Conservation (phyloP, 2,888 invertebrate genomes). For the Antitype chi region DNA sequence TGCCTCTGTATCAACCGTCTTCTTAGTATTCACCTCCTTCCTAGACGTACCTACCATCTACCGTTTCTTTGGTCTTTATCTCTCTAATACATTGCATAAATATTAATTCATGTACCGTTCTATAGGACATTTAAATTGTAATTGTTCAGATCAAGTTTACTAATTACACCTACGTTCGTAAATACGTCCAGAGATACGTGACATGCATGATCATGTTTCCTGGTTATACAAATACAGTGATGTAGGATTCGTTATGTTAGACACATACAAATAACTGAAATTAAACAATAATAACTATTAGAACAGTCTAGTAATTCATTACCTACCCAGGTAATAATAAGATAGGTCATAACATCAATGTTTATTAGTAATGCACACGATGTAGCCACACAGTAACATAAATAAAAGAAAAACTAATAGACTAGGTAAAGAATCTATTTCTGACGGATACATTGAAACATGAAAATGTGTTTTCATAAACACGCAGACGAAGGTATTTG, state of each 20-base stretch:
- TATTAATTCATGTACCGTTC: not conserved
- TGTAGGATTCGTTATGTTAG: not conserved
- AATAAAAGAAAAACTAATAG: constrained; percentile 16
- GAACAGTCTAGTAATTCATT: not conserved
- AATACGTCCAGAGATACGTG: constrained; percentile 8
- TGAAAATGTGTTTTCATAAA: constrained; percentile 55
- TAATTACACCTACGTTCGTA: constrained; percentile 11
- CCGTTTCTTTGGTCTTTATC: not conserved
- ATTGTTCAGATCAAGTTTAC: constrained; percentile 1
- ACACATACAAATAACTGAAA: not conserved
- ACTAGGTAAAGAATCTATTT: constrained; percentile 33
- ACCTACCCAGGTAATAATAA: not conserved
- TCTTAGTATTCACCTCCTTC: not conserved
- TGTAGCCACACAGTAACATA: constrained; percentile 16
- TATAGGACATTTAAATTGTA: not conserved
- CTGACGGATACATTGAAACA: constrained; percentile 27
- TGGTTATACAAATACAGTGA: not conserved
- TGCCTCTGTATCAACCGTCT: not conserved
- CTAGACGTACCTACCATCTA: not conserved
- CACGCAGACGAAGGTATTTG: constrained; percentile 48
- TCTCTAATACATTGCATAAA: not conserved
- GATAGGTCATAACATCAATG: constrained; percentile 13
- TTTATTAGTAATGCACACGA: constrained; percentile 11
- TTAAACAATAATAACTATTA: not conserved
- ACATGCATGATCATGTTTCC: not conserved